Base-by-base conservation (phyloP, 2,888 invertebrate species). In the Mylabris sibirica region DNA sequence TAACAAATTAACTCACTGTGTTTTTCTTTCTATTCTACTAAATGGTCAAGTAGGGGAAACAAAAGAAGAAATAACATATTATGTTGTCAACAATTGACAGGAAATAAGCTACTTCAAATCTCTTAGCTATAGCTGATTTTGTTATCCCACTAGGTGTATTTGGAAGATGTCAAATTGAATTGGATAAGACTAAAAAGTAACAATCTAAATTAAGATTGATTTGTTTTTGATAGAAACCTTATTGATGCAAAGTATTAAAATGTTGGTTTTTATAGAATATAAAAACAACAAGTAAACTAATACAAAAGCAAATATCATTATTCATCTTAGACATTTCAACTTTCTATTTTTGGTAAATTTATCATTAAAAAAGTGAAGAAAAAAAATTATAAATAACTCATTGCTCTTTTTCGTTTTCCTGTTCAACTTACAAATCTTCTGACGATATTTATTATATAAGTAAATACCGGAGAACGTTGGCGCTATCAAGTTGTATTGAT, bases 81-180 rank as follows among this genome's bases (percentile, higher is more conserved):
- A 49, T 20, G 17, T 6, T 20, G 44, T 49, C 44, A 6, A 49
- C 44, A 49, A 49, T 49, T 49, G 44, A 20, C 44, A 49, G 44
- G 44, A 49, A 49, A 49, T 41, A 14, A 41, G 4, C 41, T 41
- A 41, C 41, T 41, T 49, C 44, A 49, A 49, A 0, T 49, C 17
- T 49, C 20, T 17, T 6, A 20, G 44, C 30, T 30, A 6, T 30
- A 30, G 30, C 8, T 30, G 30, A 4, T 30, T 0, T 49, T 17
- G 44, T 17, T 49, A 49, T 20, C 44, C 41, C 12, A 41, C 14
- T 14, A 41, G 41, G 41, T 41, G 5, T 30, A 30, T 30, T 30
- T 49, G 17, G 9, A 49, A 49, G 49, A 49, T 20, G 49, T 49
- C 49, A 49, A 49, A 20, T 49, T 49, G 49, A 20, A 41, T 35